These are phyloP conservation scores for Nibea coibor DNA, from an alignment of 2,113 vertebrate species.

Conservation along the genomic window DNA sequence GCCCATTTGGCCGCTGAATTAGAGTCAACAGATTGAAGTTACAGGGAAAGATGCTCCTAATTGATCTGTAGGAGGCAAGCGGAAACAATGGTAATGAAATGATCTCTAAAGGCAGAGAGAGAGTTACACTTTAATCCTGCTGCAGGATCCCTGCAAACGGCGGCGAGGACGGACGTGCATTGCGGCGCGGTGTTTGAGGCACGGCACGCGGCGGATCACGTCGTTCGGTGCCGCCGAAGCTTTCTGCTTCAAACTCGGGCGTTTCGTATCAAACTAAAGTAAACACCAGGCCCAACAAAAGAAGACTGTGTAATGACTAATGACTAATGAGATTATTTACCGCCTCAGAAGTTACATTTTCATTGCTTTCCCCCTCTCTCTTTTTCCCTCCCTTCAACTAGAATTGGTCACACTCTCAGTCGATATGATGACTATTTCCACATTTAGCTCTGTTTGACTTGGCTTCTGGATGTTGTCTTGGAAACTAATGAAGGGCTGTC, in stretches of 20 bases:
- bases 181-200: conserved; percentile 37
- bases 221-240: conserved; percentile 1
- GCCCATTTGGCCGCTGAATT: conserved; percentile 54
- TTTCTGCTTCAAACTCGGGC: conserved; percentile 33
- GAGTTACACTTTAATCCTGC: conserved; percentile 47
- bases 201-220: conserved; percentile 11
- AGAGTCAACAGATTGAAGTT: conserved; percentile 59
- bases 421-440: conserved; percentile 58
- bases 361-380: background rate
- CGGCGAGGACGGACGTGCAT: conserved; percentile 28
- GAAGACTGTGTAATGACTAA: conserved; percentile 24
- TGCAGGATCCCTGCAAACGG: conserved; percentile 28
- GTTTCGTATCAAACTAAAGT: conserved; percentile 23
- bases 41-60: conserved; percentile 43
- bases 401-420: conserved; percentile 59
- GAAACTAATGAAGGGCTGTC: conserved; percentile 72
- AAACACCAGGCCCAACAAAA: conserved; percentile 22
- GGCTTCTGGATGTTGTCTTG: conserved; percentile 64
- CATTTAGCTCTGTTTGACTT: conserved; percentile 69
- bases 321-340: conserved; percentile 58
- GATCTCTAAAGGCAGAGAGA: conserved; percentile 36
- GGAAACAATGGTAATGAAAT: conserved; percentile 43
- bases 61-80: conserved; percentile 47
- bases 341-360: conserved; percentile 47
- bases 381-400: conserved; percentile 27